Evolutionary conservation across 2,888 invertebrate species (phyloP), one percentile per base, ranked within the genome.

Genomic region (Lacanobia wlatinum): DNA sequence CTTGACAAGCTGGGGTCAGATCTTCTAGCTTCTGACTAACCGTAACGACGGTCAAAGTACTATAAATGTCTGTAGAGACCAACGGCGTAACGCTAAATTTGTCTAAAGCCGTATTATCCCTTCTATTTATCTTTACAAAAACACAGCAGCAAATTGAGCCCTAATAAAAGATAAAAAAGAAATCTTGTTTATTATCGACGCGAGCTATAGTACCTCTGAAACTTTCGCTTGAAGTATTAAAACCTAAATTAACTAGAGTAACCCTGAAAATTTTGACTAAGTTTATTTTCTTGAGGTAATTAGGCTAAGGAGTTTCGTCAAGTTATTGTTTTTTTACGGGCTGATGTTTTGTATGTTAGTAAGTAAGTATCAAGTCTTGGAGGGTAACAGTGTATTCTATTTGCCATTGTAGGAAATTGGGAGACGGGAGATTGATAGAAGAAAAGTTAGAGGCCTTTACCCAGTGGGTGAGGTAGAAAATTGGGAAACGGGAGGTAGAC

Each of bases 251-350:
- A 21, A 67, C 28, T 73, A 12, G 48, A 55, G 21, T 40, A 21
- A 18, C 18, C 38, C 9, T 43, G 23, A 46, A 68, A 67, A 46
- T 38, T 34, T n/a, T 16, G 18, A 12, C 18, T 0, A 59, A 40
- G 21, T 76, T 60, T 53, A 67, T 60, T 40, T 14, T 43, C 34
- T 76, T 53, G 12, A 21, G 28, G 3, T 40, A 60, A 60, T 76
- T 48, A 53, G 52, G 21, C 28, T 59, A 48, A 53, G 7, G 46
- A 38, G 52, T 2, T 34, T 56, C 23, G 18, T 21, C 10, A 52
- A 18, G 12, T 43, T 34, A 43, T 4, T 40, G 46, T 34, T 46
- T 67, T 56, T 55, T 61, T 55, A 73, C n/a, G 23, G 14, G 34
- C 8, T 10, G 21, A 53, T n/a, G n/a, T 61, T 23, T 48, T 48